These are phyloP conservation scores for Tinamus guttatus DNA, from an alignment of 2,113 vertebrate species.

Conservation along the genomic window DNA sequence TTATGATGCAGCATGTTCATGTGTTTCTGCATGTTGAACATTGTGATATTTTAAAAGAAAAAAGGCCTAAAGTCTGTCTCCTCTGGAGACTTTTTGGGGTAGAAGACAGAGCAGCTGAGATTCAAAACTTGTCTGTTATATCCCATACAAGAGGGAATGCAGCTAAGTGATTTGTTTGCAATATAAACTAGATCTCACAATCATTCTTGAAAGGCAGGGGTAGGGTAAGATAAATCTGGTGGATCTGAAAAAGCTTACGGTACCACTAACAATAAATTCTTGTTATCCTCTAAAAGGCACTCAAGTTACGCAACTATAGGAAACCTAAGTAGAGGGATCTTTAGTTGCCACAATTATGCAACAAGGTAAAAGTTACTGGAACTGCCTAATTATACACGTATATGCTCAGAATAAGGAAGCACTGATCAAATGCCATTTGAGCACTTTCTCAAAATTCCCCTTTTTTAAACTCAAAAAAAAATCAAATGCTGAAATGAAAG, in stretches of 20 bases:
- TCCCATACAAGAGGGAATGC: neutral
- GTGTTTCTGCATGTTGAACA: neutral
- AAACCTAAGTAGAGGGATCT: conserved; percentile 24
- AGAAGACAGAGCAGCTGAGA: neutral
- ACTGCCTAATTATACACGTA: conserved; percentile 30
- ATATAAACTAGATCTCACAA: conserved; percentile 13
- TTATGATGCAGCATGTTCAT: neutral
- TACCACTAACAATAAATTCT: conserved; percentile 12
- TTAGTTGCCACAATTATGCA: conserved; percentile 56
- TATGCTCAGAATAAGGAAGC: neutral
- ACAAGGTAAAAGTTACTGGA: conserved; percentile 47
- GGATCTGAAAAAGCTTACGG: conserved; percentile 24
- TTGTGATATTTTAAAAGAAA: neutral
- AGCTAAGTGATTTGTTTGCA: conserved; percentile 20
- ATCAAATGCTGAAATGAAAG: conserved; percentile 5
- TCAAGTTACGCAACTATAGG: conserved; percentile 23
- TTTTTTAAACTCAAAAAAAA: conserved; percentile 18
- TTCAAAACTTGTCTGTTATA: neutral
- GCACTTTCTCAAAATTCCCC: neutral
- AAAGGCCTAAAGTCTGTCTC: neutral
- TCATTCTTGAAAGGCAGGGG: conserved; percentile 31
- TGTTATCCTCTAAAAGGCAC: conserved; percentile 4
- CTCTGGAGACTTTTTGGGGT: neutral
- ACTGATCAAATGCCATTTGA: conserved; percentile 16
- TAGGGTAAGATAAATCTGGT: neutral